phyloP scores from a whole-genome alignment of 2,888 invertebrate genomes.

The Oxycera nigricornis region DNA sequence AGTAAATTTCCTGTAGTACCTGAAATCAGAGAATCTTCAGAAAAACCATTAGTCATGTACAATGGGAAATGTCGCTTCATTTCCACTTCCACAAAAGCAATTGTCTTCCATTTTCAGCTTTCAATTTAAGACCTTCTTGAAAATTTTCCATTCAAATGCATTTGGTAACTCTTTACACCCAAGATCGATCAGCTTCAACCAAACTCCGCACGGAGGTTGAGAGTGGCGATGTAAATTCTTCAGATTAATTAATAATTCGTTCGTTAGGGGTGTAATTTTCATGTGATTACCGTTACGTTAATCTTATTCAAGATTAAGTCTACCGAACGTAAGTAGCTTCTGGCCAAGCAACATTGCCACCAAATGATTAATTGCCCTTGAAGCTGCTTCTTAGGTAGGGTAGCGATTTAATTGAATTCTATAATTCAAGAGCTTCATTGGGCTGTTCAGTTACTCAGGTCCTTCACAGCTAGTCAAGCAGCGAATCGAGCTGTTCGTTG shows the following conservation, averaged over 20 bases:
- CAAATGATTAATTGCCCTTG: slow-evolving; percentile 21
- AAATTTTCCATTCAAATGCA: too few species aligned
- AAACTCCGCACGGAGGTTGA: background rate
- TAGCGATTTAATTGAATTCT: slow-evolving; percentile 23
- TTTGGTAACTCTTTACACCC: background rate
- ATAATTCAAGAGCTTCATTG: slow-evolving; percentile 25
- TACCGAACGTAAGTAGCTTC: background rate
- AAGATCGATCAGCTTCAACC: background rate
- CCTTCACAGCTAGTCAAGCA: background rate
- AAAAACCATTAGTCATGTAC: too few species aligned
- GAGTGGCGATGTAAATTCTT: background rate
- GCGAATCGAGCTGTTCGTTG: background rate
- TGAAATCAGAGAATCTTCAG: too few species aligned
- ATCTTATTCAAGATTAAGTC: slow-evolving; percentile 32
- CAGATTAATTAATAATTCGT: slow-evolving; percentile 33
- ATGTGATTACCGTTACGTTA: slow-evolving; percentile 25
- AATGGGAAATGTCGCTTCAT: too few species aligned
- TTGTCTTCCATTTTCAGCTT: too few species aligned
- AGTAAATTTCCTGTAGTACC: too few species aligned
- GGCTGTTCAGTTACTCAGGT: too few species aligned
- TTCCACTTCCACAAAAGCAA: too few species aligned
- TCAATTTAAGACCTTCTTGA: too few species aligned
- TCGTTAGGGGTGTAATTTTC: slow-evolving; percentile 33
- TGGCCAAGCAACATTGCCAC: background rate
- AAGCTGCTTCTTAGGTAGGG: slow-evolving; percentile 1